Evolutionary conservation across 2,888 invertebrate genomes (phyloP).

Genomic region (Camponotus fellah): DNA sequence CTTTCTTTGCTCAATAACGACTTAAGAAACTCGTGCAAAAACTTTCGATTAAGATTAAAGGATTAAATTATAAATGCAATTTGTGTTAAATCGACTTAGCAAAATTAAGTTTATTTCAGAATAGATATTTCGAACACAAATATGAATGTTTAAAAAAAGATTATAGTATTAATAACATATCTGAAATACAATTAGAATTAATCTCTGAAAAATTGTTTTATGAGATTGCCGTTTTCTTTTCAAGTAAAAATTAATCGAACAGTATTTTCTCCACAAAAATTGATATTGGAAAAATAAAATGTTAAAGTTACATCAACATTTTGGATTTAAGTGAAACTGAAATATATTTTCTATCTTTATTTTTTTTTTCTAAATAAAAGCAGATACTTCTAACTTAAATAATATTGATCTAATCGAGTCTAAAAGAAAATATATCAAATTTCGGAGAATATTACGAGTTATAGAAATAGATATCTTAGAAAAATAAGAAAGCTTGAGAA

Average conservation of each 20-base stretch:
- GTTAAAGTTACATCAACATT: neutral
- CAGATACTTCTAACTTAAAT: no score
- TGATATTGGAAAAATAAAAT: neutral
- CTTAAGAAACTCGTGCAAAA: neutral
- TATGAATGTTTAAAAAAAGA: neutral
- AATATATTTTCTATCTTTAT: no score
- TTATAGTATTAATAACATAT: neutral
- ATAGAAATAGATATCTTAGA: neutral
- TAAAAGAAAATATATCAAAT: neutral
- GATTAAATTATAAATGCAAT: slow-evolving; percentile 16
- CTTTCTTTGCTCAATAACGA: slow-evolving; percentile 19
- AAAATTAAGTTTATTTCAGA: slow-evolving; percentile 11
- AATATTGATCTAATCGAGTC: no score
- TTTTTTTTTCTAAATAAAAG: no score
- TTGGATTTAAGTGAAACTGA: no score
- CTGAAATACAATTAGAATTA: neutral
- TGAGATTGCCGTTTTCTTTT: neutral
- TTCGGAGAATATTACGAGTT: neutral
- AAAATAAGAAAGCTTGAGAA: neutral
- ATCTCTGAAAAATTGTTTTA: neutral
- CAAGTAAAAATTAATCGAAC: neutral
- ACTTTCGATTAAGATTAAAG: slow-evolving; percentile 24
- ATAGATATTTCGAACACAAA: neutral
- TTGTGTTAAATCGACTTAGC: neutral
- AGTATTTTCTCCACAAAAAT: neutral